Percentiles rank a stretch among this genome's conserved stretches.
Conservation (phyloP, 2,113 vertebrate species). For the Cygnus buccinator region DNA sequence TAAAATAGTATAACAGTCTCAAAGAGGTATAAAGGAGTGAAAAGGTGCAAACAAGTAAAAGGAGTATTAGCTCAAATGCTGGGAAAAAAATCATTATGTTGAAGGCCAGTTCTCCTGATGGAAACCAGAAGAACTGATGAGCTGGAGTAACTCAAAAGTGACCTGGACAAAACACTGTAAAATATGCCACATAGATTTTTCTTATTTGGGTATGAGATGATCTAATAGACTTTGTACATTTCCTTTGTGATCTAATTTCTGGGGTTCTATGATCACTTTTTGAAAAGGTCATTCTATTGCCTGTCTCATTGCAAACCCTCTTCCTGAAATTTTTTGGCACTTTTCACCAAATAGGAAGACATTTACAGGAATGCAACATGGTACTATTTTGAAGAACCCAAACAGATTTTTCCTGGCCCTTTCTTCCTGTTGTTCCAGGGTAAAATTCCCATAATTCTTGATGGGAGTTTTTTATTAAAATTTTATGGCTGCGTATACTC, state of each 20-base stretch:
- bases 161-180: not conserved
- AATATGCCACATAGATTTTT: not conserved
- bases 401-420: not conserved
- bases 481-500: not conserved
- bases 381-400: not conserved
- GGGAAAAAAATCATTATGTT: not conserved
- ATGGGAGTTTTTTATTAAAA: conserved; percentile 26
- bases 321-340: not conserved
- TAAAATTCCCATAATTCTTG: conserved; percentile 24
- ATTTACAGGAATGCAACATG: not conserved
- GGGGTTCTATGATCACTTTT: not conserved
- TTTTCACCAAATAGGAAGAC: not conserved
- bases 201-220: not conserved
- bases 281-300: not conserved
- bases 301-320: not conserved
- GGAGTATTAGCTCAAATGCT: not conserved
- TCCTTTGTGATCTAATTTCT: conserved; percentile 10
- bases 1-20: not conserved
- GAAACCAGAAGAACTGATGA: not conserved
- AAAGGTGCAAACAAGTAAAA: not conserved
- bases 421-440: not conserved
- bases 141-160: not conserved
- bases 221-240: not conserved
- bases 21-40: not conserved
- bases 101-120: not conserved